Conservation (phyloP, 2,113 vertebrate species). For the Datnioides undecimradiatus region DNA sequence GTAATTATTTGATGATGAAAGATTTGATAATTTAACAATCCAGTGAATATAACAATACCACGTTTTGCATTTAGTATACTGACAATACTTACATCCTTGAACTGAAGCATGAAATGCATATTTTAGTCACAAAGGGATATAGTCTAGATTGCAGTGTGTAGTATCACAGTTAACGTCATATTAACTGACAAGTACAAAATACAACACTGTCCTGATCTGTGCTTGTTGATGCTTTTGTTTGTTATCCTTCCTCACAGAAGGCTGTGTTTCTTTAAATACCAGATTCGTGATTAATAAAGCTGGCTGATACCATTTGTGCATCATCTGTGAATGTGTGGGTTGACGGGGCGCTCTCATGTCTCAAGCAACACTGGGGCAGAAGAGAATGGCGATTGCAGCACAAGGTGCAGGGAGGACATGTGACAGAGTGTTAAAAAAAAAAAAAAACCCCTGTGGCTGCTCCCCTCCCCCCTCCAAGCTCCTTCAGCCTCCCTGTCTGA, state of each 20-base stretch:
- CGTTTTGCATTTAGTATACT: too few relatives aligned
- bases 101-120: too few relatives aligned
- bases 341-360: constrained; percentile 25
- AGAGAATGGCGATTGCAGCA: constrained; percentile 38
- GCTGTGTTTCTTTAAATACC: constrained; percentile 3
- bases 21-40: too few relatives aligned
- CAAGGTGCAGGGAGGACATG: constrained; percentile 60
- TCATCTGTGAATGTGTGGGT: constrained; percentile 9
- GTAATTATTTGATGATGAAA: too few relatives aligned
- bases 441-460: constrained; percentile 25
- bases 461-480: constrained; percentile 47
- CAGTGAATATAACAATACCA: too few relatives aligned
- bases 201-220: background rate
- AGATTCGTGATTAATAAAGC: constrained; percentile 30
- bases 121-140: too few relatives aligned
- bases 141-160: too few relatives aligned
- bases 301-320: background rate
- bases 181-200: too few relatives aligned
- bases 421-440: constrained; percentile 56
- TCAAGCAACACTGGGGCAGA: constrained; percentile 35
- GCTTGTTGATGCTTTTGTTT: constrained; percentile 21
- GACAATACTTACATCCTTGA: too few relatives aligned
- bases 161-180: too few relatives aligned
- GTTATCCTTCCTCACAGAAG: background rate
- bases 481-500: constrained; percentile 42